phyloP scores from a whole-genome alignment of 2,113 vertebrate genomes.

The Azemiops feae region DNA sequence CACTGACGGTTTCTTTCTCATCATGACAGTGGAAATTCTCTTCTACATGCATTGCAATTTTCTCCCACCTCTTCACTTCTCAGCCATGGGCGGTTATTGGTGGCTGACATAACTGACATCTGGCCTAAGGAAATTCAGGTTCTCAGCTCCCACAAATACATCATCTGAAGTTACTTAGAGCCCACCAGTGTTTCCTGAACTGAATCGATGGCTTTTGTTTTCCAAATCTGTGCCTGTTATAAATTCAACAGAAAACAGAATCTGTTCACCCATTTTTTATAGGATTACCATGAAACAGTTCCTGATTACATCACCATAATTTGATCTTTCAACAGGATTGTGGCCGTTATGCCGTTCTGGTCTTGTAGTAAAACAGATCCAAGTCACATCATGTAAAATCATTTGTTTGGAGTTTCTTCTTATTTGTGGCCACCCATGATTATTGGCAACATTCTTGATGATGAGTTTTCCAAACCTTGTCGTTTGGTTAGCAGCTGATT shows the following conservation, averaged over 20 bases:
- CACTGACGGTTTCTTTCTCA: neutral
- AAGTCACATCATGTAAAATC: slow-evolving; percentile 68
- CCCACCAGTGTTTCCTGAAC: neutral
- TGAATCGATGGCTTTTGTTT: slow-evolving; percentile 7
- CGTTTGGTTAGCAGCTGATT: slow-evolving; percentile 49
- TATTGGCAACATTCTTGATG: slow-evolving; percentile 61
- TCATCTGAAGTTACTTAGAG: neutral
- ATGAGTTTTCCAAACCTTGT: slow-evolving; percentile 84
- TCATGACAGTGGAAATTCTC: neutral
- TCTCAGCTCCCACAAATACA: neutral
- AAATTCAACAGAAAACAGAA: neutral
- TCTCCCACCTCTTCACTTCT: neutral
- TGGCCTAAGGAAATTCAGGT: neutral
- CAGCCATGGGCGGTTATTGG: neutral
- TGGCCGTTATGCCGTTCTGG: slow-evolving; percentile 42
- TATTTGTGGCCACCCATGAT: slow-evolving; percentile 76
- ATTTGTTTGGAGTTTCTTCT: slow-evolving; percentile 63
- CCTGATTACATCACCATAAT: slow-evolving; percentile 49
- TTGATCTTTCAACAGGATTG: slow-evolving; percentile 61
- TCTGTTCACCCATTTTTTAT: slow-evolving; percentile 53
- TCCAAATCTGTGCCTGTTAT: neutral
- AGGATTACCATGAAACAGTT: slow-evolving; percentile 47
- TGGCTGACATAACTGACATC: neutral
- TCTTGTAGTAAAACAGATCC: slow-evolving; percentile 53
- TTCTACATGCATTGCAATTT: neutral